Evolutionary conservation across 2,888 invertebrate genomes (phyloP).

Genomic region (Euzetes globulus): DNA sequence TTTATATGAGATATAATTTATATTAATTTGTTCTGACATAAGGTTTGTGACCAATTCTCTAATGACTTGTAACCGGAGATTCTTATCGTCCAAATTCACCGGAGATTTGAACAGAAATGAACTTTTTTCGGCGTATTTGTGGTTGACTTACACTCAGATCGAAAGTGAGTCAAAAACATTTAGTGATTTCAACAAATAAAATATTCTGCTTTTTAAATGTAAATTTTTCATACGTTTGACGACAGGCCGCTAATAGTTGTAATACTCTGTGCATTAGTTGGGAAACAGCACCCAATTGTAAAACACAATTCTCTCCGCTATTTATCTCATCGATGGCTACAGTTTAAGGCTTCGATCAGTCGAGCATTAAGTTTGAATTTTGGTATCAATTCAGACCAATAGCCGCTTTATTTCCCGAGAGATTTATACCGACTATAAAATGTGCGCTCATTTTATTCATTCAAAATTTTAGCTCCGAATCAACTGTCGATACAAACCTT

Average conservation of each 20-base stretch:
- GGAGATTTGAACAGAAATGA: neutral
- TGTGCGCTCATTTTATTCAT: conserved; percentile 5
- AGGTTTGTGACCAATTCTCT: neutral
- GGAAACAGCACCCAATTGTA: conserved; percentile 1
- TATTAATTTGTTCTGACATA: neutral
- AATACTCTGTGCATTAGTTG: neutral
- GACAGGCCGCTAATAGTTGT: neutral
- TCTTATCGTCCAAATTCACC: conserved; percentile 17
- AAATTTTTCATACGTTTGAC: neutral
- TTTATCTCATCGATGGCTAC: neutral
- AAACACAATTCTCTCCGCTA: conserved; percentile 1
- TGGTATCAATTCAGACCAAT: neutral
- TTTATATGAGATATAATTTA: too few relatives aligned
- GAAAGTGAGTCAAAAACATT: conserved; percentile 23
- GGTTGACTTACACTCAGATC: conserved; percentile 5
- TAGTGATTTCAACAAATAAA: neutral
- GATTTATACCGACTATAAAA: conserved; percentile 19
- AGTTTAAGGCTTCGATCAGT: conserved; percentile 16
- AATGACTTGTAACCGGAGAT: conserved; percentile 27
- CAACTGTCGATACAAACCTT: neutral
- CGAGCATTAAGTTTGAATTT: conserved; percentile 19
- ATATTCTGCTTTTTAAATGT: conserved; percentile 17
- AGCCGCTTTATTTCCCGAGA: neutral
- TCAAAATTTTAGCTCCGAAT: conserved; percentile 1
- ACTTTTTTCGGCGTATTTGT: neutral